A percentile compares a stretch with the other conserved stretches of the same genome.
Conservation (phyloP, 1,140 invertebrate species). For the Ceratosolen solmsi region DNA sequence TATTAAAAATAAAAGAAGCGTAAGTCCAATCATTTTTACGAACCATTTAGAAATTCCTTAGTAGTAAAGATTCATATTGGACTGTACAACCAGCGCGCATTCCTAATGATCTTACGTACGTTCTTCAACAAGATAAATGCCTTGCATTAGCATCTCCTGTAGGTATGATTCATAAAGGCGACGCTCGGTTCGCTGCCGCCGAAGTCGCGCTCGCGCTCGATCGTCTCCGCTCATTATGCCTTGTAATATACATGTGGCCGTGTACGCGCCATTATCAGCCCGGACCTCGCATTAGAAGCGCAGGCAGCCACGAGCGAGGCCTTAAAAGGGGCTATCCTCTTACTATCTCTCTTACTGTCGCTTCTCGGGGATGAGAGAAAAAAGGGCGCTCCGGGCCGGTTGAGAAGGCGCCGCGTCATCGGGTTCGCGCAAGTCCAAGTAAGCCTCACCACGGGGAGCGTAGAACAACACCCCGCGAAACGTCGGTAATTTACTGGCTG, state of each 20-base stretch:
- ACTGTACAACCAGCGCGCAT: neutral
- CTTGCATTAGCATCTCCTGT: conserved; percentile 67
- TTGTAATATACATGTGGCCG: neutral
- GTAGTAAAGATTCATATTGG: neutral
- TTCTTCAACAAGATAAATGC: conserved; percentile 63
- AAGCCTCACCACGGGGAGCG: conserved; percentile 34
- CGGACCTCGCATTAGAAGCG: conserved; percentile 66
- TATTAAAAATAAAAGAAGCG: too few species aligned
- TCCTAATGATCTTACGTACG: conserved; percentile 63
- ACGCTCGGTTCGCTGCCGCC: conserved; percentile 36
- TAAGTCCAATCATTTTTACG: neutral
- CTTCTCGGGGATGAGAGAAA: neutral
- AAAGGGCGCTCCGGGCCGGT: neutral
- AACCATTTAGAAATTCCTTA: neutral
- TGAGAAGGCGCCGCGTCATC: conserved; percentile 28
- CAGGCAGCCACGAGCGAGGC: neutral
- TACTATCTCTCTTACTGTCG: too few species aligned
- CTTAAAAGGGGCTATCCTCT: conserved; percentile 17
- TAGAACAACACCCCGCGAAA: conserved; percentile 44
- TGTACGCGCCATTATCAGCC: conserved; percentile 62
- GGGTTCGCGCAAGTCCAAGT: neutral
- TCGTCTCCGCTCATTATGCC: conserved; percentile 4
- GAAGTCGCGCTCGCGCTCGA: too few species aligned
- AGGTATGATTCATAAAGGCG: conserved; percentile 66
- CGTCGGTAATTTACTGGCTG: conserved; percentile 37